These are phyloP conservation scores for Muscina levida DNA, from an alignment of 2,888 invertebrate species.

Conservation along the genomic window DNA sequence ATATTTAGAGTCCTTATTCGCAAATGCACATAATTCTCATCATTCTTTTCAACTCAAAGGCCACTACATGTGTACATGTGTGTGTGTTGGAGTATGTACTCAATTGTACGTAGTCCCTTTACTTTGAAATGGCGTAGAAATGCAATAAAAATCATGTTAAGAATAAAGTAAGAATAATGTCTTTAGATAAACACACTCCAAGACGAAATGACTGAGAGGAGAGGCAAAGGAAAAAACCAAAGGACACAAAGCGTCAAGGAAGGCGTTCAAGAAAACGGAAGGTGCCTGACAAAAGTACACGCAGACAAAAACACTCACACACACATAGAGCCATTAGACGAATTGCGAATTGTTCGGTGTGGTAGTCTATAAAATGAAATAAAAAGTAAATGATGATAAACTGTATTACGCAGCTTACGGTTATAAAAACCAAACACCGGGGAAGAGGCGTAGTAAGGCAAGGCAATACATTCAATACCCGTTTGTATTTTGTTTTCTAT, in stretches of 20 bases:
- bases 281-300: constrained; percentile 1
- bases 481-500: too few species aligned
- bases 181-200: constrained; percentile 35
- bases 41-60: background rate
- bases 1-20: background rate
- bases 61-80: too few species aligned
- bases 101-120: background rate
- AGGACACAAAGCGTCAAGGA: background rate
- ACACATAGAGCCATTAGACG: too few species aligned
- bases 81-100: too few species aligned
- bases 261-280: background rate
- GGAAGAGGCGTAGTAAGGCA: background rate
- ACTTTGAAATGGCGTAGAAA: constrained; percentile 43
- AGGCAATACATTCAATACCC: constrained; percentile 28
- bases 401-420: constrained; percentile 37
- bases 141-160: constrained; percentile 53
- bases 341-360: too few species aligned
- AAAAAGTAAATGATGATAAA: constrained; percentile 45
- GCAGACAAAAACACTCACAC: background rate
- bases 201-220: background rate
- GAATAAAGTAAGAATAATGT: constrained; percentile 49
- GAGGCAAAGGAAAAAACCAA: background rate
- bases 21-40: constrained; percentile 1
- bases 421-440: constrained; percentile 5
- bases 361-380: constrained; percentile 41